Evolutionary conservation across 2,888 invertebrate species (phyloP).

Genomic region (Prosopocoilus inquinatus): DNA sequence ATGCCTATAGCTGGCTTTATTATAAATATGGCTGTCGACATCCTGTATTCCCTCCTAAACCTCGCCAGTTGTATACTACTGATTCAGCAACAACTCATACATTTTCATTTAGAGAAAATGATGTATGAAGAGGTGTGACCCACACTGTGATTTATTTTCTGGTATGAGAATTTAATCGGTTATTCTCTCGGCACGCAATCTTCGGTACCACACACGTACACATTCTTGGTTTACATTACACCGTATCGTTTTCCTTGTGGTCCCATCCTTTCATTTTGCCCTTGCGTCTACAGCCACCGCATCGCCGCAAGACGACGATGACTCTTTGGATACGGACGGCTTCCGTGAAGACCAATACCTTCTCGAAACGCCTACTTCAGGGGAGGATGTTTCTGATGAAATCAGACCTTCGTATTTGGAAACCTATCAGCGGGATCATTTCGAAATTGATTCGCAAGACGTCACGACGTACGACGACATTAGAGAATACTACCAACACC

Average conservation of each 20-base stretch:
- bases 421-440: conserved; percentile 29
- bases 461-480: conserved; percentile 47
- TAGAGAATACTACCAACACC: conserved; percentile 45
- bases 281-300: conserved; percentile 45
- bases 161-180: conserved; percentile 24
- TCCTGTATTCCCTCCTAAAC: conserved; percentile 29
- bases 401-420: conserved; percentile 30
- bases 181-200: conserved; percentile 21
- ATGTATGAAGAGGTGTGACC: conserved; percentile 31
- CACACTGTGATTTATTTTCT: conserved; percentile 39
- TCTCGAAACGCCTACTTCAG: conserved; percentile 52
- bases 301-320: conserved; percentile 57
- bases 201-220: conserved; percentile 12
- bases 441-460: conserved; percentile 39
- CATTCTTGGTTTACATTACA: conserved; percentile 6
- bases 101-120: conserved; percentile 30
- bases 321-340: conserved; percentile 56
- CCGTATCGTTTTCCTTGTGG: neutral
- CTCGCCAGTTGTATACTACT: conserved; percentile 11
- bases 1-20: conserved; percentile 47
- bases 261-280: conserved; percentile 23
- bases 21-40: conserved; percentile 44
- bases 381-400: conserved; percentile 31
- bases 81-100: conserved; percentile 27
- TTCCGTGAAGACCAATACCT: conserved; percentile 54